Evolutionary conservation across 1,140 invertebrate genomes (phyloP), one percentile per base, ranked within the genome.

Genomic region (Drosophila orena): DNA sequence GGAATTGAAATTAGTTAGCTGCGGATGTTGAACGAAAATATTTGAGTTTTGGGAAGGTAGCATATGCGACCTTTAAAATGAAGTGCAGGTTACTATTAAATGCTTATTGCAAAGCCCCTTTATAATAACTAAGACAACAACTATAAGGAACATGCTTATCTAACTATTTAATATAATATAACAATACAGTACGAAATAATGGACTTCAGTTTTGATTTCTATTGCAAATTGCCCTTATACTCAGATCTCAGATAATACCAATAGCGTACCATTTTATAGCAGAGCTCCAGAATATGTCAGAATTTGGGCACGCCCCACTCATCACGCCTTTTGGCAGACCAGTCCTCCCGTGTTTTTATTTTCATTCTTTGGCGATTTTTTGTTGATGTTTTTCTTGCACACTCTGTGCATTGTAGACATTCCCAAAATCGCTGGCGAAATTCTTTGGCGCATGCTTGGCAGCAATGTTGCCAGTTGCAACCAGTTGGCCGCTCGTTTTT

Each of bases 391-490:
- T 75, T 65, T 54, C 35, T 72, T 79, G 81, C 66, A 75, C 81
- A 86, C 81, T 86, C 77, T 75, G 78, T 70, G 66, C 83, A 86
- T 75, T 78, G 81, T 62, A 81, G 84, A 85, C 83, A 86, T 88
- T 88, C 83, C 83, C 59, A 89, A 88, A 88, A 88, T 88, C 59
- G 83, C 43, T 88, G 83, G 71, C 43, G 74, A 83, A 88, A 88
- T 88, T 88, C 79, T 75, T 89, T 88, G 84, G 83, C 83, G 83
- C 83, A 88, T 88, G 84, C 83, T 88, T 86, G 73, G 56, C 70
- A 73, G 46, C 47, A 69, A 34, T 66, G 22, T 30, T 42, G 35
- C 27, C 22, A 59, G 24, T 79, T 77, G 64, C 52, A 62, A 75
- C 78, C 71, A 86, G 81, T 86, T 76, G 73, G 71, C 46, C 64